Percentiles rank a stretch among this genome's conserved stretches.
These are phyloP conservation scores for Mythimna impura DNA, from an alignment of 2,888 invertebrate genomes.

Conservation along the genomic window DNA sequence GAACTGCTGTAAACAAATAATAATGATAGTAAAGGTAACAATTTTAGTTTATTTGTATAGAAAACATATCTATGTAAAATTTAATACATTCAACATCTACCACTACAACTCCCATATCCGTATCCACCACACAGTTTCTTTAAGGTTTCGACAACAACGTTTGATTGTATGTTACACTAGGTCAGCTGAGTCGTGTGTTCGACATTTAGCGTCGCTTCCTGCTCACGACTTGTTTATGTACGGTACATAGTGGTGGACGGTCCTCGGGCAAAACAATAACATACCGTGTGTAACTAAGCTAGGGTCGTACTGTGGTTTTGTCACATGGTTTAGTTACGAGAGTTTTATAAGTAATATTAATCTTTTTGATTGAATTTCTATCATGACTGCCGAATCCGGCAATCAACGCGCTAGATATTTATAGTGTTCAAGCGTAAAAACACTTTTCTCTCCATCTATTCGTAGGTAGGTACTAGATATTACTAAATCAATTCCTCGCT, in stretches of 20 bases:
- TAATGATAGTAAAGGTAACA: background rate
- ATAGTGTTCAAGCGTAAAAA: background rate
- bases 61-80: background rate
- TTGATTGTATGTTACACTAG: constrained; percentile 10
- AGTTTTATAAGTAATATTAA: background rate
- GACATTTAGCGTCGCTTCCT: constrained; percentile 48
- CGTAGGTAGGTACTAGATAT: background rate
- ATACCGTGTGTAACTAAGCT: background rate
- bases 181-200: constrained; percentile 13
- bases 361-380: background rate
- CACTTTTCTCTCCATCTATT: background rate
- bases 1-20: too few relatives aligned
- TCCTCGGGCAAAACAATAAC: constrained; percentile 1
- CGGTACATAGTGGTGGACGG: background rate
- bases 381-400: background rate
- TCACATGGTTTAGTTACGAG: background rate
- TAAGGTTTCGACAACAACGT: background rate
- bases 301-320: background rate
- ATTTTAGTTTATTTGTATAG: background rate
- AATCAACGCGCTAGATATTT: background rate
- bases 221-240: constrained; percentile 56
- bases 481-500: background rate
- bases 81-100: background rate
- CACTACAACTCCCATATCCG: background rate
- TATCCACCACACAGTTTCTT: background rate